Base-by-base conservation (phyloP, 1,140 invertebrate species). In the Heterodera carotae region DNA sequence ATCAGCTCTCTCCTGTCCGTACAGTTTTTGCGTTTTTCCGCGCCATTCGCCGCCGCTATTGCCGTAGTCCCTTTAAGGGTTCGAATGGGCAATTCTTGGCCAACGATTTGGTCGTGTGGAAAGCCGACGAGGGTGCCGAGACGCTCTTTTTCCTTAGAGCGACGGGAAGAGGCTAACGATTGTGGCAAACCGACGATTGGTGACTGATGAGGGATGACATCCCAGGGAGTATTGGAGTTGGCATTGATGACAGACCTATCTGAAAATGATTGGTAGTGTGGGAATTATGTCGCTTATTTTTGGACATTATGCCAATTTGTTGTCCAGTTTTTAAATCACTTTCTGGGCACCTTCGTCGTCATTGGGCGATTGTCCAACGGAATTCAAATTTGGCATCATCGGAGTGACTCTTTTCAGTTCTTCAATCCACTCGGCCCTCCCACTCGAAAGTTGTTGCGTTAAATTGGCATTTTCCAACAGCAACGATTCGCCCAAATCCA, bases 401-500 rank as follows among this genome's bases (percentile, higher is more conserved):
- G 56, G 72, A 15, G 56, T 64, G 25, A 59, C 33, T 10, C 59
- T 64, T 18, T 62, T 56, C 64, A 74, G 64, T 27, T 75, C 81
- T 70, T 82, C 62, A 25, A 82, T 78, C 80, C 80, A 81, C 53
- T 81, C 80, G 15, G 48, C 29, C 33, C 76, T 80, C 33, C 80
- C 80, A 18, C 66, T 77, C 48, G 80, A 81, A 39, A 81, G 76
- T 48, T 75, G 48, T 31, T 82, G 53, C 12, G 80, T 71, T 39
- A 74, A 64, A 56, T 74, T 74, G 27, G 33, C 27, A 62, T 62
- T 66, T 29, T 66, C 27, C 64, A 74, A 62, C 6, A 27, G 22
- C 64, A 56, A 43, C 31, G 60, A 22, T 2, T 69, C 33, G 34
- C 43, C 25, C 8, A 15, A 10, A 22, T 70, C 48, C 29, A 18